These are phyloP conservation scores for Philotrypesis tridentata DNA, from an alignment of 1,140 invertebrate species.

Conservation along the genomic window DNA sequence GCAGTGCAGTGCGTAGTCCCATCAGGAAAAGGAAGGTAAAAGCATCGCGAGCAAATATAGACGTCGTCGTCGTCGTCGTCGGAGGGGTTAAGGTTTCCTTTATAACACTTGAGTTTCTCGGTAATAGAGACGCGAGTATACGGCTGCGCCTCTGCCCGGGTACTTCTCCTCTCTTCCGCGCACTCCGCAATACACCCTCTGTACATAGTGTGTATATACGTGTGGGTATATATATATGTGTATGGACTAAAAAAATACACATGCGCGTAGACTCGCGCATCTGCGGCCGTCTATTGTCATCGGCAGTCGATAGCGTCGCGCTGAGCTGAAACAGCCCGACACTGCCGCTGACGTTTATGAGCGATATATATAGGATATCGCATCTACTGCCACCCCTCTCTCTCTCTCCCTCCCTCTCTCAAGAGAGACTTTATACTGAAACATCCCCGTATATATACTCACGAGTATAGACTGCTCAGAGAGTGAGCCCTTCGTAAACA, in stretches of 20 bases:
- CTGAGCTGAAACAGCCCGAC: not conserved
- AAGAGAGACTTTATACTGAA: not conserved
- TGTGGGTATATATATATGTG: no score
- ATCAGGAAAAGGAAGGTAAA: constrained; percentile 42
- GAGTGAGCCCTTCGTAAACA: constrained; percentile 1
- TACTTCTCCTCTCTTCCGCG: no score
- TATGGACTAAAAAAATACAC: not conserved
- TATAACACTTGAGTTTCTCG: constrained; percentile 7
- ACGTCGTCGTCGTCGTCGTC: no score
- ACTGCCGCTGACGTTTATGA: constrained; percentile 40
- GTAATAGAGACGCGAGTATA: constrained; percentile 21
- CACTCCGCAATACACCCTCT: no score
- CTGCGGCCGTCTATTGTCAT: constrained; percentile 26
- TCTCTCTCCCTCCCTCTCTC: not conserved
- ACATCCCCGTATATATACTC: not conserved
- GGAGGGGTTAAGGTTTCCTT: constrained; percentile 37
- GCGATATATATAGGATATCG: constrained; percentile 2
- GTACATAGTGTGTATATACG: no score
- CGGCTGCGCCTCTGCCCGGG: not conserved
- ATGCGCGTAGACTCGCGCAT: not conserved
- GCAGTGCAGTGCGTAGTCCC: no score
- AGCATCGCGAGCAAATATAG: constrained; percentile 15
- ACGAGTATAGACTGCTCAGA: not conserved
- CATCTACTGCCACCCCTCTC: not conserved
- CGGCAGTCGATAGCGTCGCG: constrained; percentile 25